phyloP scores from a whole-genome alignment of 2,888 invertebrate genomes.

The Agyllia agylla region DNA sequence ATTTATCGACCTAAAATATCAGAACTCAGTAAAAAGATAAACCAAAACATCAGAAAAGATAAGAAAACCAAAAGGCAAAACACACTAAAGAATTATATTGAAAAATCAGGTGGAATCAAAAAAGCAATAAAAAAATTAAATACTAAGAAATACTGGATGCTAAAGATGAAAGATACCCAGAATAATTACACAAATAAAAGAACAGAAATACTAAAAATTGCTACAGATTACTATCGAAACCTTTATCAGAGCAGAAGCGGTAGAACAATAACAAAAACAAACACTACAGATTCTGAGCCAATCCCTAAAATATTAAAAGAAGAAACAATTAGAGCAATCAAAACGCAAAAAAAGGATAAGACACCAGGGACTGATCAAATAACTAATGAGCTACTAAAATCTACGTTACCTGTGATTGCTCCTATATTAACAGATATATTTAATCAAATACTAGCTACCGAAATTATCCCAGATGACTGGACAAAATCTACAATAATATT shows the following conservation, averaged over 20 bases:
- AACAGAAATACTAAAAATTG: constrained; percentile 23
- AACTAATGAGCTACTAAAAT: constrained; percentile 25
- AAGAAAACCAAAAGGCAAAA: background rate
- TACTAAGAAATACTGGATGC: constrained; percentile 36
- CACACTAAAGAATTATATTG: background rate
- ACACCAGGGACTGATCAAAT: constrained; percentile 38
- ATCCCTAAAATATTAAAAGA: constrained; percentile 54
- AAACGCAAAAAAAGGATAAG: constrained; percentile 13
- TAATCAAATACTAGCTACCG: constrained; percentile 31
- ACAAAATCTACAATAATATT: constrained; percentile 36
- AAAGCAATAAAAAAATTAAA: constrained; percentile 66
- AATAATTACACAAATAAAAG: background rate
- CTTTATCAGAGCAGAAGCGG: constrained; percentile 19
- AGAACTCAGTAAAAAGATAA: background rate
- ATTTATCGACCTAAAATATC: background rate
- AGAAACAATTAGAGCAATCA: constrained; percentile 67
- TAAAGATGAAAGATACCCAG: constrained; percentile 23
- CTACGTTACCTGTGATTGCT: background rate
- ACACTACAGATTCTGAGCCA: background rate
- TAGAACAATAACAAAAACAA: background rate
- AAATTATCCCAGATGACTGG: constrained; percentile 38
- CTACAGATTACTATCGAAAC: constrained; percentile 17
- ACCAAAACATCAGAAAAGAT: background rate
- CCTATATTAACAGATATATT: constrained; percentile 29
- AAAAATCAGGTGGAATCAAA: background rate